A percentile compares a stretch with the other conserved stretches of the same genome.
Evolutionary conservation across 2,888 invertebrate genomes (phyloP).

Genomic region (Danaus chrysippus): DNA sequence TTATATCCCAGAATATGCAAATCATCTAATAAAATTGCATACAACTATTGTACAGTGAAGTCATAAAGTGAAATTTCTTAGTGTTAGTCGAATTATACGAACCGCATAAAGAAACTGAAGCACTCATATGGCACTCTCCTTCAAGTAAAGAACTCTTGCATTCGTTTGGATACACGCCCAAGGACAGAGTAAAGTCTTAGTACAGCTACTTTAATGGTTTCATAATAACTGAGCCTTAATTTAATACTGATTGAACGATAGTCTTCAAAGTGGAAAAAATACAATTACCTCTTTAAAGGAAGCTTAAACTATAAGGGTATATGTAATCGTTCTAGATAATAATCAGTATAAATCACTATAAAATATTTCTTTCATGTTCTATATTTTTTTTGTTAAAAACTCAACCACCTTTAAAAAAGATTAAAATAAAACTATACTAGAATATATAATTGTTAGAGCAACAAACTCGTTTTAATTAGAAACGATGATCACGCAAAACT

Average conservation of each 20-base stretch:
- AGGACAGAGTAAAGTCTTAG: constrained; percentile 11
- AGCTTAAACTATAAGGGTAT: no score
- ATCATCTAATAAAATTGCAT: constrained; percentile 35
- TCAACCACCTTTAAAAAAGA: no score
- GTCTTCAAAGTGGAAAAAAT: background rate
- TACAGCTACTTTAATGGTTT: constrained; percentile 12
- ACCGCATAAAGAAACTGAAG: constrained; percentile 38
- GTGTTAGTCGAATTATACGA: constrained; percentile 37
- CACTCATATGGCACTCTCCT: constrained; percentile 32
- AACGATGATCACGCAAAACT: no score
- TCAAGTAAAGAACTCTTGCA: constrained; percentile 27
- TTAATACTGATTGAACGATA: background rate
- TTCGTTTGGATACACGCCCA: constrained; percentile 29
- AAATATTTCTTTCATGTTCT: no score
- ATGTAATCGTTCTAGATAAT: no score
- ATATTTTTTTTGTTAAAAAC: no score
- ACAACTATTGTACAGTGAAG: constrained; percentile 29
- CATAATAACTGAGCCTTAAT: background rate
- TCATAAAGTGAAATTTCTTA: constrained; percentile 40
- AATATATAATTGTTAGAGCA: no score
- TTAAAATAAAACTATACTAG: no score
- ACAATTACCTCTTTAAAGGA: no score
- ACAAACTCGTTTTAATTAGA: no score
- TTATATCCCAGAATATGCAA: constrained; percentile 24
- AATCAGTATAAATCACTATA: no score